A percentile compares a stretch with the other conserved stretches of the same genome.
Evolutionary conservation across 2,113 vertebrate genomes (phyloP).

Genomic region (Ovis aries): DNA sequence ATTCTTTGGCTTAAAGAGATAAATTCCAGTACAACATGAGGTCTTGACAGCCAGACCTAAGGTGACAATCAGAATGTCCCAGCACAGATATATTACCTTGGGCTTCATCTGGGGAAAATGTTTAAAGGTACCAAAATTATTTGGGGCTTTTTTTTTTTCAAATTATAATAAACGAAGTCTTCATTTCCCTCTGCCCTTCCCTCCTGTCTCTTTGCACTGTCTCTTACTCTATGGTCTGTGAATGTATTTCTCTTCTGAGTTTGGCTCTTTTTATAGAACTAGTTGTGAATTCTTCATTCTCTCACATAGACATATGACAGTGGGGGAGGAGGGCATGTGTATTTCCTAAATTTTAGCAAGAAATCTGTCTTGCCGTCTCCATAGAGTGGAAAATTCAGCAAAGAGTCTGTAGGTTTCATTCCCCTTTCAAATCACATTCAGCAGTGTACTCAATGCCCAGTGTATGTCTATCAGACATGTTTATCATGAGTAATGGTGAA

Average conservation of each 20-base stretch:
- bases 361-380: conserved; percentile 21
- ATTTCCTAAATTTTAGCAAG: conserved; percentile 49
- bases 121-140: neutral
- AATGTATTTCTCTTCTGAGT: conserved; percentile 4
- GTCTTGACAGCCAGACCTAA: neutral
- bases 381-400: neutral
- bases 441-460: accelerated
- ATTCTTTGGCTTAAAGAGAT: neutral
- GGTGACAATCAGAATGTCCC: neutral
- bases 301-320: conserved; percentile 63
- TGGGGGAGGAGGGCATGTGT: conserved; percentile 20
- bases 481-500: neutral
- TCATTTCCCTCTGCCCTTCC: neutral
- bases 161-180: neutral
- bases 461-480: neutral
- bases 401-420: neutral
- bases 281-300: conserved; percentile 64
- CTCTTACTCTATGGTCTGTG: conserved; percentile 9
- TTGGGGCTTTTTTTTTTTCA: neutral
- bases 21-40: neutral
- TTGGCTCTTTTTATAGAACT: conserved; percentile 52
- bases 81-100: neutral
- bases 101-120: neutral
- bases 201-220: neutral
- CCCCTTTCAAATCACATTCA: neutral